phyloP scores from a whole-genome alignment of 2,113 vertebrate genomes.

The Neogale vison region DNA sequence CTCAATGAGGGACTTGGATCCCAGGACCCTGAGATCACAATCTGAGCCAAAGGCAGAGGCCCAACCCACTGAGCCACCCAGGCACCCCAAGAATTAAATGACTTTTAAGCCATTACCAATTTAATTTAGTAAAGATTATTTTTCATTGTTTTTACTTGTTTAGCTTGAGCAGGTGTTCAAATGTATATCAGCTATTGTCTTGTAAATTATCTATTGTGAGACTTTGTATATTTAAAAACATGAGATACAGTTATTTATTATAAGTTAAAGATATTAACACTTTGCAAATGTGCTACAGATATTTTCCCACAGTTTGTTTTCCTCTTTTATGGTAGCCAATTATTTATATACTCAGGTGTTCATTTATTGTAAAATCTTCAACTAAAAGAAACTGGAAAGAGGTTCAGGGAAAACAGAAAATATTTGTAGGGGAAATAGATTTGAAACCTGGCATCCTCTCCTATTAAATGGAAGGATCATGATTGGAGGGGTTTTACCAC shows the following conservation, averaged over 20 bases:
- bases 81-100: too few species aligned
- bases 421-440: background rate
- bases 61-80: too few species aligned
- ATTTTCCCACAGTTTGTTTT: background rate
- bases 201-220: background rate
- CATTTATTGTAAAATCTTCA: background rate
- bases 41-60: too few species aligned
- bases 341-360: background rate
- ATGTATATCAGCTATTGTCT: background rate
- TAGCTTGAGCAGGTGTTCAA: background rate
- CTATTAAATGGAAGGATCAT: background rate
- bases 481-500: background rate
- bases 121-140: background rate
- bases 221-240: background rate
- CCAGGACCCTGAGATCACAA: too few species aligned
- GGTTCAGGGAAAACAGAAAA: background rate
- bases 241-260: background rate
- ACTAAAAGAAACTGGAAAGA: background rate
- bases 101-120: background rate
- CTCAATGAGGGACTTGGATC: too few species aligned
- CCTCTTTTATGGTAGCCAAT: background rate
- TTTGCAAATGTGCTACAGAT: background rate
- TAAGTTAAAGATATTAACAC: background rate
- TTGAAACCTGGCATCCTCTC: background rate
- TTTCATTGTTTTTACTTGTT: background rate